These are phyloP conservation scores for Pitta sordida DNA, from an alignment of 2,113 vertebrate species.

Conservation along the genomic window DNA sequence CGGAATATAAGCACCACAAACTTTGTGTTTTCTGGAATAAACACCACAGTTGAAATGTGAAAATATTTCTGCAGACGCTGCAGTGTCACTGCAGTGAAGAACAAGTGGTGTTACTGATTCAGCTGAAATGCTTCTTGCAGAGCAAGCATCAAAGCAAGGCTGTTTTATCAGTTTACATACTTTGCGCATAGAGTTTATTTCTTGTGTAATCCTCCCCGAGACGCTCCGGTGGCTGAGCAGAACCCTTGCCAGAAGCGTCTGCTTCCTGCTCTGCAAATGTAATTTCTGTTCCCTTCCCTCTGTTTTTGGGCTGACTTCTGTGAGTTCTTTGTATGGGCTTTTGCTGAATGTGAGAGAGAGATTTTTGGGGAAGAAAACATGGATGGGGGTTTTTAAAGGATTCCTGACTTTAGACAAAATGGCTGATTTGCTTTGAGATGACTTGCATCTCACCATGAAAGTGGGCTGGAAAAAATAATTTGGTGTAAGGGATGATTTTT, in stretches of 20 bases:
- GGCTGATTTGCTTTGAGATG: not conserved
- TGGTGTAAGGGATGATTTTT: not conserved
- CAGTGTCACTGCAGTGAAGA: constrained; percentile 2
- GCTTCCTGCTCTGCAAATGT: constrained; percentile 49
- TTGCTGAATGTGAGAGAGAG: not conserved
- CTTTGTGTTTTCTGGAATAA: constrained; percentile 29
- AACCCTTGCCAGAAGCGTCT: not conserved
- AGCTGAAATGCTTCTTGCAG: constrained; percentile 52
- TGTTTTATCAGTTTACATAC: constrained; percentile 68
- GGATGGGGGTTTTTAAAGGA: not conserved
- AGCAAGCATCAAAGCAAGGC: constrained; percentile 56
- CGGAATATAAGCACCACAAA: not conserved
- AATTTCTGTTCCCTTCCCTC: constrained; percentile 9
- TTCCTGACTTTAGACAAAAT: not conserved
- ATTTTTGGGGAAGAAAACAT: not conserved
- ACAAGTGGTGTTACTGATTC: constrained; percentile 34
- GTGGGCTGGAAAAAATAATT: not conserved
- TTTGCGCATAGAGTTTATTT: constrained; percentile 45
- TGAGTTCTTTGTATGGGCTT: not conserved
- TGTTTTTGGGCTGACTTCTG: not conserved
- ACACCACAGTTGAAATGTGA: not conserved
- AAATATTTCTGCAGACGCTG: constrained; percentile 29
- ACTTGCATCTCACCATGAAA: not conserved
- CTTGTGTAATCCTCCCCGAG: constrained; percentile 47
- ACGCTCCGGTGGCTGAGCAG: not conserved